Evolutionary conservation across 92 coral and sea anemone genomes (phyloP).

Genomic region (Phenganax marumi): DNA sequence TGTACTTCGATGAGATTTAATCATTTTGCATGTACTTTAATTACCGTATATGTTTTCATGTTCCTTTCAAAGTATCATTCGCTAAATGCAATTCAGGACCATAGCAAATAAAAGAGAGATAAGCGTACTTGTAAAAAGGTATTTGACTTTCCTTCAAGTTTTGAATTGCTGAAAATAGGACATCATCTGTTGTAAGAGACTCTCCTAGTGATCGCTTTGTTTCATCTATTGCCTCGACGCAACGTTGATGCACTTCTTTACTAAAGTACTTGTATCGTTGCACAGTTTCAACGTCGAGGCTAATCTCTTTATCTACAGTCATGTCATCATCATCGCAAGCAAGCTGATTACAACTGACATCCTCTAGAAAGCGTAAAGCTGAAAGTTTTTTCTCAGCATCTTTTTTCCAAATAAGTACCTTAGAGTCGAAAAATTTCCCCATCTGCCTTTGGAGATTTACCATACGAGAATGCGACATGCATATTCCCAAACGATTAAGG

Average conservation of each 20-base stretch:
- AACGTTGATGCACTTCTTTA: conserved; percentile 16
- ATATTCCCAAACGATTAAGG: conserved; percentile 60
- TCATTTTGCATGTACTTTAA: neutral
- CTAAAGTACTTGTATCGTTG: conserved; percentile 30
- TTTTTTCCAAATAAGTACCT: conserved; percentile 62
- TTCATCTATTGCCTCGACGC: conserved; percentile 18
- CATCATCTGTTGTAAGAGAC: neutral
- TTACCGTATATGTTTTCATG: neutral
- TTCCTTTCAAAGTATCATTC: no score
- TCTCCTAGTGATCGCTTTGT: neutral
- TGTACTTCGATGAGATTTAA: neutral
- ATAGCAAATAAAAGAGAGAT: neutral
- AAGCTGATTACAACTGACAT: conserved; percentile 35
- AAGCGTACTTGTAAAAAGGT: neutral
- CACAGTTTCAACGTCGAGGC: conserved; percentile 10
- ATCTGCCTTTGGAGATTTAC: conserved; percentile 56
- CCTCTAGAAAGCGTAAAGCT: conserved; percentile 44
- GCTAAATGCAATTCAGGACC: no score
- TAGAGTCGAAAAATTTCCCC: conserved; percentile 59
- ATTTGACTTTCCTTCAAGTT: neutral
- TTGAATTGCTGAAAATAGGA: neutral
- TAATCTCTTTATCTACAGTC: conserved; percentile 35
- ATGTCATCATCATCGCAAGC: conserved; percentile 50
- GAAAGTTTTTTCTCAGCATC: conserved; percentile 46
- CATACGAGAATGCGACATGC: conserved; percentile 58